A percentile compares a stretch with the other conserved stretches of the same genome.
Conservation (phyloP, 1,140 invertebrate species). For the Melanaphis sacchari region DNA sequence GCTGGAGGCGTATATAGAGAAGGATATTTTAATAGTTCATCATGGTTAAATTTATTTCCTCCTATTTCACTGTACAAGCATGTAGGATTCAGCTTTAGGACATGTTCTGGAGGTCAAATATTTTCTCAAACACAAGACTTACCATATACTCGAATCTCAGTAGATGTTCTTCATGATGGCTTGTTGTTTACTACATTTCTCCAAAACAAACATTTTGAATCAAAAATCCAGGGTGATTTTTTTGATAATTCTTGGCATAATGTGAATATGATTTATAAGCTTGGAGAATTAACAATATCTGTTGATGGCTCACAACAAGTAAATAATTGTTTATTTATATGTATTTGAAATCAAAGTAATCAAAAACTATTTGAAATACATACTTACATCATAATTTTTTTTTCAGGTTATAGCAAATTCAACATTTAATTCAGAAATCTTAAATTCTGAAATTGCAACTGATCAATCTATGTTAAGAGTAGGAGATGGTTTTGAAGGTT, state of each 20-base stretch:
- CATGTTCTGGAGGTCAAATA: slow-evolving; percentile 77
- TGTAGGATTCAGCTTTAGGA: slow-evolving; percentile 80
- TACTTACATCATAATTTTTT: neutral
- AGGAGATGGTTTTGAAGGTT: slow-evolving; percentile 81
- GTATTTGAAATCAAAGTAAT: neutral
- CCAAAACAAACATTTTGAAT: slow-evolving; percentile 68
- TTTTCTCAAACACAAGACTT: slow-evolving; percentile 73
- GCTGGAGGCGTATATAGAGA: slow-evolving; percentile 66
- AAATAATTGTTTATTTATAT: slow-evolving; percentile 47
- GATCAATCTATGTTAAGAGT: slow-evolving; percentile 71
- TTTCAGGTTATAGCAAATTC: slow-evolving; percentile 78
- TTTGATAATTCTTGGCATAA: slow-evolving; percentile 83
- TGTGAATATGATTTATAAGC: slow-evolving; percentile 73
- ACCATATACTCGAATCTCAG: slow-evolving; percentile 56
- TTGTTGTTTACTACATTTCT: slow-evolving; percentile 73
- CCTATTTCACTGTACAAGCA: slow-evolving; percentile 75
- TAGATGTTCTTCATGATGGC: slow-evolving; percentile 69
- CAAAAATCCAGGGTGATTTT: slow-evolving; percentile 71
- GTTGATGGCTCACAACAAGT: slow-evolving; percentile 68
- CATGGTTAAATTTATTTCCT: slow-evolving; percentile 75
- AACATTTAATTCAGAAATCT: slow-evolving; percentile 77
- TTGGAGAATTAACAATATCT: slow-evolving; percentile 72
- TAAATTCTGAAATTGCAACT: slow-evolving; percentile 70
- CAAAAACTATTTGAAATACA: neutral
- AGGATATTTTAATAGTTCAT: slow-evolving; percentile 81